These are phyloP conservation scores for Tinamus guttatus DNA, from an alignment of 2,113 vertebrate species.

Conservation along the genomic window DNA sequence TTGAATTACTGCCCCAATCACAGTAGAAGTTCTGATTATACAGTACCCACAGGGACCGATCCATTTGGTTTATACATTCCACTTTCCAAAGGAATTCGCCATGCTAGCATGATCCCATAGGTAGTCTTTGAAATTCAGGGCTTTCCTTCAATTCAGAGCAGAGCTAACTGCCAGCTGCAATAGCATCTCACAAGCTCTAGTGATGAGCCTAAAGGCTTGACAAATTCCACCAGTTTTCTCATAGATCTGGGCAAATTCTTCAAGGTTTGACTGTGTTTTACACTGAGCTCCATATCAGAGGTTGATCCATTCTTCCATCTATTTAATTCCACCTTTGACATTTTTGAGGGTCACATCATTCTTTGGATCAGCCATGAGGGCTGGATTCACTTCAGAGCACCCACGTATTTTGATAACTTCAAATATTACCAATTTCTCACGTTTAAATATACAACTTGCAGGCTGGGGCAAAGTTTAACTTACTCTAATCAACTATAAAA, in stretches of 20 bases:
- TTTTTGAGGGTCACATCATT: conserved; percentile 18
- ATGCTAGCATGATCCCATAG: background rate
- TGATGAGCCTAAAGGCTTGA: rapidly evolving
- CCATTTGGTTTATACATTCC: background rate
- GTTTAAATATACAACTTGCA: conserved; percentile 69
- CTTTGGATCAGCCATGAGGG: background rate
- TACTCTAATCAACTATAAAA: conserved; percentile 77
- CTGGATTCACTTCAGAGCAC: conserved; percentile 46
- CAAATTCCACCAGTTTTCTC: background rate
- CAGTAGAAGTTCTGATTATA: background rate
- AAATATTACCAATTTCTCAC: conserved; percentile 41
- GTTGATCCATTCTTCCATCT: background rate
- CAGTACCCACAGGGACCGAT: background rate
- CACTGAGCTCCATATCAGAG: background rate
- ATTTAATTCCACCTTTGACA: background rate
- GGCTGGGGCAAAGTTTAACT: conserved; percentile 78
- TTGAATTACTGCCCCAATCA: background rate
- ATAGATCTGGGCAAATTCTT: background rate
- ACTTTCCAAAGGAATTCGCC: background rate
- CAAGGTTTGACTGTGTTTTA: background rate
- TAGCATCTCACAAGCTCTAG: background rate
- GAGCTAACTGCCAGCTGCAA: background rate
- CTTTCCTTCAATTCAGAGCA: background rate
- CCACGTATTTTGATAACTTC: conserved; percentile 71
- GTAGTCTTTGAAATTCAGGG: background rate